phyloP scores from a whole-genome alignment of 2,797 vertebrate species.

The Muraenolepis orangiensis region DNA sequence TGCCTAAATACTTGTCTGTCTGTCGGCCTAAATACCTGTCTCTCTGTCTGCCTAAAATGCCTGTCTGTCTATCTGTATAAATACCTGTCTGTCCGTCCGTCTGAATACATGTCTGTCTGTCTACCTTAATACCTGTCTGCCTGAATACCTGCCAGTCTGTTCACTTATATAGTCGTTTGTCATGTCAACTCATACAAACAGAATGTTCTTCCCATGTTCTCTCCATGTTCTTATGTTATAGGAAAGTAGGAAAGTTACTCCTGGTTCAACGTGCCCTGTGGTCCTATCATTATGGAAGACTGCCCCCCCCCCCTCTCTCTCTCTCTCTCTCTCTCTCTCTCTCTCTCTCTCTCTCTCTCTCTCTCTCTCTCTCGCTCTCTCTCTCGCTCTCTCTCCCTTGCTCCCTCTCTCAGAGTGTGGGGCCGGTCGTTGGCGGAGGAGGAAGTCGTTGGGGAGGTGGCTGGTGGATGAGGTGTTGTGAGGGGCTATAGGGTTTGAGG shows the following conservation, averaged over 20 bases:
- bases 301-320: background rate
- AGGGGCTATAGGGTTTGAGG: slow-evolving; percentile 15
- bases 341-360: background rate
- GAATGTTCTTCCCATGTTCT: background rate
- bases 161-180: background rate
- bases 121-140: no score
- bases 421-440: no score
- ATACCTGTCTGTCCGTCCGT: background rate
- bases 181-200: no score
- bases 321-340: background rate
- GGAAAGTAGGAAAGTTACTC: background rate
- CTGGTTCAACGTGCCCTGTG: background rate
- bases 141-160: no score
- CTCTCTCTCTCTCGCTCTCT: background rate
- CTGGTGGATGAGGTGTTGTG: slow-evolving; percentile 37
- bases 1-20: slow-evolving; percentile 4
- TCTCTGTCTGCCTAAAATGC: no score
- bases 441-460: background rate
- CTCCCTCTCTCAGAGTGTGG: no score
- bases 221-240: no score
- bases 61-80: slow-evolving; percentile 35
- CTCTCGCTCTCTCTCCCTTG: background rate
- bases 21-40: slow-evolving; percentile 30
- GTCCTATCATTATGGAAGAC: background rate
- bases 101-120: no score